Base-by-base conservation (phyloP, 2,888 invertebrate genomes). In the Cephalotes varians region DNA sequence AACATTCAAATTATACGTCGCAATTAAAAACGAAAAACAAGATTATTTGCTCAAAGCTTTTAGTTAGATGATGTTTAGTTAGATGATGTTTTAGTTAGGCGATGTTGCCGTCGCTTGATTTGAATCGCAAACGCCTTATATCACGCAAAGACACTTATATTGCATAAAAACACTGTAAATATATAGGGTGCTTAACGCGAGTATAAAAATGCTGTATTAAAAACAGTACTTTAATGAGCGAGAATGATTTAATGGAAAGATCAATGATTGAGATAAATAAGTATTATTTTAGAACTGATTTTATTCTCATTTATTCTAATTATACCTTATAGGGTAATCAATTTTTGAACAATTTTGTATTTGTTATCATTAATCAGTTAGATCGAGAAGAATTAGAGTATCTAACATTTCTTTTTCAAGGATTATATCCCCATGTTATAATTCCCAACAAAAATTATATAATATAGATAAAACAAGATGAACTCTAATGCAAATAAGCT, bases 81-180 rank as follows among this genome's bases (percentile, higher is more conserved):
- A n/a, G n/a, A n/a, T n/a, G n/a, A n/a, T n/a, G 18, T 40, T 31
- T 54, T 25, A 31, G 54, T 31, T 44, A 21, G 9, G 6, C 28
- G n/a, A 77, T 18, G 15, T 56, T 71, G 40, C 72, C 31, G 77
- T 77, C 72, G 77, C 40, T 40, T n/a, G 51, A 40, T 40, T 69
- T 15, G 12, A 21, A 65, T 74, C 34, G 64, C 34, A 7, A 28
- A 64, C 9, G 40, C 7, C 15, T 49, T 25, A 12, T 28, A 31
- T 34, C 34, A 21, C 37, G 28, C 37, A 28, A 51, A 65, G 37
- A 37, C 9, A 15, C 34, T 65, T 25, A 5, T 21, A n/a, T 1
- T 9, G 34, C 2, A 18, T 31, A 74, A 60, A 37, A 65, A 37
- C 15, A 1, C n/a, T 25, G 4, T 5, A 74, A 44, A 25, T 25